phyloP scores from a whole-genome alignment of 37 sponge, comb jelly and placozoan species.

The Crambe crambe region DNA sequence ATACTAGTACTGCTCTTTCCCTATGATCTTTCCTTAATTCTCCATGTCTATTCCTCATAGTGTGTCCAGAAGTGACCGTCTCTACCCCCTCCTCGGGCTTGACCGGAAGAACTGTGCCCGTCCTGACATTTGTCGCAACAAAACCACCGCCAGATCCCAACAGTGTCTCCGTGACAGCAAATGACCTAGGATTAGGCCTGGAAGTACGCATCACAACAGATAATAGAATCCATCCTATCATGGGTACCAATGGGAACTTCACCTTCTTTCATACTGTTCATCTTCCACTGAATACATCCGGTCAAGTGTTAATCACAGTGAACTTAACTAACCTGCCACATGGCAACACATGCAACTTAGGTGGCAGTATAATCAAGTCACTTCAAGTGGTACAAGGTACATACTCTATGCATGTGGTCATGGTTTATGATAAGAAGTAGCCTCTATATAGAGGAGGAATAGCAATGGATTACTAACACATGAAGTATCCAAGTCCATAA shows the following conservation, averaged over 20 bases:
- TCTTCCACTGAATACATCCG: not conserved
- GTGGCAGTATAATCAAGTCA: too few relatives aligned
- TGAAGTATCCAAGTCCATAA: too few relatives aligned
- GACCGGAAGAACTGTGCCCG: not conserved
- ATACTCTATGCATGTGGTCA: too few relatives aligned
- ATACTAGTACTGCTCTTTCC: too few relatives aligned
- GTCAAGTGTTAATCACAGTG: too few relatives aligned
- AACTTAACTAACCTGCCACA: too few relatives aligned
- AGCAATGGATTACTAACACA: too few relatives aligned
- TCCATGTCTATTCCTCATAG: not conserved
- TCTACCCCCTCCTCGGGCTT: not conserved
- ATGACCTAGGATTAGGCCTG: not conserved
- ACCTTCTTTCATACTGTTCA: not conserved
- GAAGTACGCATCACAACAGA: not conserved
- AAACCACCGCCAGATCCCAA: not conserved
- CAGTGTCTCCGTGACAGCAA: not conserved
- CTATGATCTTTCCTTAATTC: too few relatives aligned
- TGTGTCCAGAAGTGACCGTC: not conserved
- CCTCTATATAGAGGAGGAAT: too few relatives aligned
- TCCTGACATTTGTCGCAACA: not conserved
- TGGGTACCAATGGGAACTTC: not conserved
- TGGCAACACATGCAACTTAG: too few relatives aligned
- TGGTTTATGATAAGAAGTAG: too few relatives aligned
- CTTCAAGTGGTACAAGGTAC: too few relatives aligned
- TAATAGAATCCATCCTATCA: not conserved